These are phyloP conservation scores for Aplysia californica DNA, from an alignment of 1,140 invertebrate genomes.

Conservation along the genomic window DNA sequence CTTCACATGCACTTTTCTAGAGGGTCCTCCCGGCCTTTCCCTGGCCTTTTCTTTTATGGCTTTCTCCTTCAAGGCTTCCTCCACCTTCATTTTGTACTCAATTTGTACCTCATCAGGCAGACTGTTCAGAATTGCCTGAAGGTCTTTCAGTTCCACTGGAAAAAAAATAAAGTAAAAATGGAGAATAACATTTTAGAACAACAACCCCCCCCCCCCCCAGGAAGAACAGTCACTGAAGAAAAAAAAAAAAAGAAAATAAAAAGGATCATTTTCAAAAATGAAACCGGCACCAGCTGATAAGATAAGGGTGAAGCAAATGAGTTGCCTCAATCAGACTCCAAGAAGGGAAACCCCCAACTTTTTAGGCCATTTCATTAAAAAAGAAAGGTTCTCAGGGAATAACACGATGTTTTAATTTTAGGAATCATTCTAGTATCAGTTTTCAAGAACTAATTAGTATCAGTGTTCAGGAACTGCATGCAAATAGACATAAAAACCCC, in stretches of 20 bases:
- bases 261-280: not conserved
- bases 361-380: no score
- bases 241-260: constrained; percentile 1
- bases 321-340: no score
- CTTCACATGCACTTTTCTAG: constrained; percentile 18
- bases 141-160: constrained; percentile 33
- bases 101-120: constrained; percentile 46
- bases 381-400: no score
- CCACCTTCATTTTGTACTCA: constrained; percentile 40
- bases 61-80: constrained; percentile 22
- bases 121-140: constrained; percentile 20
- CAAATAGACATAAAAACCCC: no score
- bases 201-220: no score
- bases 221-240: no score
- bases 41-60: not conserved
- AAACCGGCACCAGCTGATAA: not conserved
- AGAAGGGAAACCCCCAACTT: no score
- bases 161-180: constrained; percentile 1
- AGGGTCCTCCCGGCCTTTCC: not conserved
- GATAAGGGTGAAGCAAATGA: not conserved
- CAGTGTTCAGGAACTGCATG: no score
- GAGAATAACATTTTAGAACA: no score
- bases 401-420: no score
- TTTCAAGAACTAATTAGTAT: no score
- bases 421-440: no score